Conservation (phyloP, 2,113 vertebrate genomes). For the Pogona vitticeps region DNA sequence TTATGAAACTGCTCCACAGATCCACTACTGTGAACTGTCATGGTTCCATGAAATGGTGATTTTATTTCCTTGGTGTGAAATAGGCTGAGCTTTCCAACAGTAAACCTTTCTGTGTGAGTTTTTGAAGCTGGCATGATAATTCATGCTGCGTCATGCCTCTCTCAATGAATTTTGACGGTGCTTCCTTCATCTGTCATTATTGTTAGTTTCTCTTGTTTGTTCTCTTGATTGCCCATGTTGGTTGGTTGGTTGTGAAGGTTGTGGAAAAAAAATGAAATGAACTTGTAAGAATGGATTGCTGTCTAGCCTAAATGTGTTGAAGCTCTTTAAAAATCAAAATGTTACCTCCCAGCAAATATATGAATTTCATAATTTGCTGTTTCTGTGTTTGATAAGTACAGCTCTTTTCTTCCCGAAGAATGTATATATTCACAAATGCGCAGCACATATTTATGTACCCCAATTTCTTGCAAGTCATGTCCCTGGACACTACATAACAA, state of each 20-base stretch:
- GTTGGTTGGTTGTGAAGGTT: constrained; percentile 17
- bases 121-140: constrained; percentile 34
- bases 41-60: constrained; percentile 35
- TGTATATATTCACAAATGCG: not conserved
- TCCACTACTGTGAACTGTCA: constrained; percentile 51
- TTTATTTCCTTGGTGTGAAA: constrained; percentile 33
- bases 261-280: constrained; percentile 26
- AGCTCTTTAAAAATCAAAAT: constrained; percentile 35
- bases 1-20: constrained; percentile 45
- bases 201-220: not conserved
- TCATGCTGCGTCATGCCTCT: not conserved
- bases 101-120: constrained; percentile 31
- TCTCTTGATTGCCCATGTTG: constrained; percentile 4
- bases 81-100: constrained; percentile 10
- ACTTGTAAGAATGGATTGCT: constrained; percentile 31
- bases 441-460: not conserved
- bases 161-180: constrained; percentile 16
- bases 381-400: constrained; percentile 24
- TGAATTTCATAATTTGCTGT: constrained; percentile 20
- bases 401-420: constrained; percentile 23
- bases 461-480: not conserved
- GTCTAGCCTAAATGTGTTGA: constrained; percentile 46
- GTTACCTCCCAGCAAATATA: constrained; percentile 9
- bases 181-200: constrained; percentile 9
- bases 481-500: not conserved